Evolutionary conservation across 2,888 invertebrate species (phyloP), one percentile per base, ranked within the genome.

Genomic region (Podabrus alpinus): DNA sequence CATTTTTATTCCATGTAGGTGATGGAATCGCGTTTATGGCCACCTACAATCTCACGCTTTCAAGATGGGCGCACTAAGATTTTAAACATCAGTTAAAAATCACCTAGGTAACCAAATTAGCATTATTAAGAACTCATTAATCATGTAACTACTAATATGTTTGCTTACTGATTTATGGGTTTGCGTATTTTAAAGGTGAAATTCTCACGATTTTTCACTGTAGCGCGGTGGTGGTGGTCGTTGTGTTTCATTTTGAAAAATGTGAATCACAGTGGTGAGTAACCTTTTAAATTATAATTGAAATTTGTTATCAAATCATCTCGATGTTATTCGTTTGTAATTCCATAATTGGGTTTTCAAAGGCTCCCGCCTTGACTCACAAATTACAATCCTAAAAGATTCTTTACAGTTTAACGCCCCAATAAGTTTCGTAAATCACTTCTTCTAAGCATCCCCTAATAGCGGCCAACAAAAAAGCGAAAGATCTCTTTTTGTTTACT

Each of bases 11-110:
- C 69, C 74, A 62, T 72, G 74, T 73, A 66, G 64, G 71, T 77
- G 71, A 77, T 73, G 72, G 68, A 59, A 45, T 19, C 61, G 68
- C 70, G 25, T 71, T 25, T 19, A 68, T 71, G 85, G 83, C 84
- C 85, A 85, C 85, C 85, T 84, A 85, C 85, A 83, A 82, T 82
- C 82, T 84, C 83, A 84, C 84, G 84, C 83, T 82, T 81, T 81
- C 74, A 80, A 83, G 82, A 83, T 82, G 81, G 82, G 45, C 45
- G 83, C 81, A 82, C 81, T 81, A 82, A 78, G 74, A 68, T 59
- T 69, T 71, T 69, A 75, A 68, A 81, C 74, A 29, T 71, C 73
- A 68, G 73, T 71, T 24, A 59, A 66, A 59, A 24, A 17, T 67
- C 45, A 45, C 25, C 24, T 67, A 67, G 16, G 24, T 59, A 66